Base-by-base conservation (phyloP, 2,797 vertebrate species). In the Petrocephalus schoutedeni region DNA sequence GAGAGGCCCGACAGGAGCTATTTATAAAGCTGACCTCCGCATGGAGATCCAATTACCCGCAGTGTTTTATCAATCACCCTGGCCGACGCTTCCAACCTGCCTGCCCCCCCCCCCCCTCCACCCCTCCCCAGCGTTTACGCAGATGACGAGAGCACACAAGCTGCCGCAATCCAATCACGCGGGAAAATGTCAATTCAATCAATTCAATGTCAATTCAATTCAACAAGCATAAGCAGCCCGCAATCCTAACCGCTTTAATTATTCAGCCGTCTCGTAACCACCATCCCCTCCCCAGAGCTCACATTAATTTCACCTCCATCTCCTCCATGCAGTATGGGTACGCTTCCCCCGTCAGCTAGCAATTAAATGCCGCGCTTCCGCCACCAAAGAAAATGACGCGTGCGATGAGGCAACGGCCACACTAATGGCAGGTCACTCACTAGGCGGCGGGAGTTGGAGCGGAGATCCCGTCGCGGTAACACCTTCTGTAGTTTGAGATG, bases 1-100 rank as follows among this genome's bases (percentile, higher is more conserved):
- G 36, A 19, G 4, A 53, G 10, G n/a, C 67, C 56, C 58, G 56
- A 82, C 54, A 59, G 87, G 32, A 83, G n/a, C 36, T 51, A 83
- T 87, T 87, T 82, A 87, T 83, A 61, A 87, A 12, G 21, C 57
- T 83, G 87, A 87, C 74, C 87, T 61, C 87, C 36, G 14, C 36
- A 61, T 59, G 74, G 74, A 82, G 58, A 83, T 83, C 87, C 56
- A 87, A 80, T 87, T 61, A 61, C n/a, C 53, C 54, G 58, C 87
- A 36, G 10, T 61, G 56, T 87, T 87, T 87, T 82, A 87, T 87
- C 56, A 87, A 49, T 87, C 74, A 87, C 67, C n/a, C 53, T 1
- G 9, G n/a, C 54, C 74, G 49, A 80, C 67, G 23, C 74, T 56
- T 32, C 10, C 71, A 82, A 71, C 67, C 86, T 36, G 64, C 86